Percentiles rank a stretch among this genome's conserved stretches.
phyloP scores from a whole-genome alignment of 2,113 vertebrate genomes.

The Percina caprodes region DNA sequence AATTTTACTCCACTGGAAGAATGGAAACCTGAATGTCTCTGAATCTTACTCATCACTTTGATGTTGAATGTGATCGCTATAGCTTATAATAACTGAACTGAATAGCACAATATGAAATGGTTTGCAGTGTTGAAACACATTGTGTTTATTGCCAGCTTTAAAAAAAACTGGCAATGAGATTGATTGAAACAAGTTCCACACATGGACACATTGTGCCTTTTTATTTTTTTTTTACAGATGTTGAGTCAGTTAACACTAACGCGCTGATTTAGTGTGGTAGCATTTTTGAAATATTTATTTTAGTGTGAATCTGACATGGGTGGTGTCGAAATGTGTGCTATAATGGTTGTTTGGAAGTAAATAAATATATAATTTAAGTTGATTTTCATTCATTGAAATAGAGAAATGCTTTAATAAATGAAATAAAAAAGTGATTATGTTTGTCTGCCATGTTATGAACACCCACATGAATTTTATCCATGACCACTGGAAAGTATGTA shows the following conservation, averaged over 20 bases:
- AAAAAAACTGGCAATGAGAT: neutral
- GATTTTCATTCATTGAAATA: neutral
- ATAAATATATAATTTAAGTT: conserved; percentile 46
- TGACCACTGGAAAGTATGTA: conserved; percentile 61
- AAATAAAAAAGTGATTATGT: neutral
- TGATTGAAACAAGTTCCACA: conserved; percentile 9
- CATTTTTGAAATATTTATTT: conserved; percentile 68
- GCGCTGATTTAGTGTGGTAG: conserved; percentile 36
- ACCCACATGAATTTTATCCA: conserved; percentile 46
- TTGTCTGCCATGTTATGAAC: conserved; percentile 7
- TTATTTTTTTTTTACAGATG: neutral
- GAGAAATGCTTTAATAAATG: no score
- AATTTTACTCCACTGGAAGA: conserved; percentile 15
- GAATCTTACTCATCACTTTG: conserved; percentile 32
- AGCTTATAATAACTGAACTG: conserved; percentile 3
- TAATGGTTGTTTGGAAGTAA: conserved; percentile 18
- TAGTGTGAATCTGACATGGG: neutral
- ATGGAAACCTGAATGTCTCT: conserved; percentile 22
- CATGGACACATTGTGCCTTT: conserved; percentile 17
- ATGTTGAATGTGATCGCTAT: conserved; percentile 19
- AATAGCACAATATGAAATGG: neutral
- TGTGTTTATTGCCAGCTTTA: conserved; percentile 19
- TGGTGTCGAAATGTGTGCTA: conserved; percentile 29
- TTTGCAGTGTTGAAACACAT: neutral
- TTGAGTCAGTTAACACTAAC: conserved; percentile 66